Conservation (phyloP, 2,113 vertebrate species). For the Alethe castanea region DNA sequence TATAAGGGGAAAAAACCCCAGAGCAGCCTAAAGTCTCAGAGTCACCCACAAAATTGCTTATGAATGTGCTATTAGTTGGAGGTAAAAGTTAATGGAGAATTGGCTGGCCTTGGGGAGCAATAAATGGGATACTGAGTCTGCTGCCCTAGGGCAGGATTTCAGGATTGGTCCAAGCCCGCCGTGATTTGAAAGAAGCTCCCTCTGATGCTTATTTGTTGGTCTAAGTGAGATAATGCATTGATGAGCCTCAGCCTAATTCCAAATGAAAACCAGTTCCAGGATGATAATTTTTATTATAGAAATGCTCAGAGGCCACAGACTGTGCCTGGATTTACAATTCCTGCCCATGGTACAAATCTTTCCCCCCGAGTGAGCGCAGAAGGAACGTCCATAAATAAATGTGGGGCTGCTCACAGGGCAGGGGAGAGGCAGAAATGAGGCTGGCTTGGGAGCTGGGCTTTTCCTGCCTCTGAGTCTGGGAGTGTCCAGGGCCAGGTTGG, state of each 20-base stretch:
- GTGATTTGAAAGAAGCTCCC: not conserved
- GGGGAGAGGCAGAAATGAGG: not conserved
- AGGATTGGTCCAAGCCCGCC: not conserved
- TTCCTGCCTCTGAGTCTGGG: accelerated
- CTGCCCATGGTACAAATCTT: not conserved
- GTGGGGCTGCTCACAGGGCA: not conserved
- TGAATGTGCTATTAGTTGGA: constrained; percentile 58
- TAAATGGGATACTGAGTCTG: constrained; percentile 39
- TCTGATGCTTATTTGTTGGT: constrained; percentile 34
- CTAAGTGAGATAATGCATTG: constrained; percentile 31
- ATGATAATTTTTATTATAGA: not conserved
- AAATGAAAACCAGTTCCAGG: not conserved
- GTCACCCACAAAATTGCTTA: constrained; percentile 61
- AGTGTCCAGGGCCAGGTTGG: not conserved
- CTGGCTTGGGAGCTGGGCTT: not conserved
- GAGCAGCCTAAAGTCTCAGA: constrained; percentile 10
- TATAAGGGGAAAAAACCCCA: not conserved
- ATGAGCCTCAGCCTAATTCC: not conserved
- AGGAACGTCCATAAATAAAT: not conserved
- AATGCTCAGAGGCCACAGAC: not conserved
- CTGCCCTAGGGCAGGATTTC: constrained; percentile 10
- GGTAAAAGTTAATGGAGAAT: constrained; percentile 50
- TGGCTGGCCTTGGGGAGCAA: constrained; percentile 14
- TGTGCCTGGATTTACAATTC: not conserved
- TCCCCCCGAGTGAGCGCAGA: not conserved